A percentile compares a stretch with the other conserved stretches of the same genome.
phyloP scores from a whole-genome alignment of 64 coral and sea anemone genomes.

The Actinia tenebrosa region DNA sequence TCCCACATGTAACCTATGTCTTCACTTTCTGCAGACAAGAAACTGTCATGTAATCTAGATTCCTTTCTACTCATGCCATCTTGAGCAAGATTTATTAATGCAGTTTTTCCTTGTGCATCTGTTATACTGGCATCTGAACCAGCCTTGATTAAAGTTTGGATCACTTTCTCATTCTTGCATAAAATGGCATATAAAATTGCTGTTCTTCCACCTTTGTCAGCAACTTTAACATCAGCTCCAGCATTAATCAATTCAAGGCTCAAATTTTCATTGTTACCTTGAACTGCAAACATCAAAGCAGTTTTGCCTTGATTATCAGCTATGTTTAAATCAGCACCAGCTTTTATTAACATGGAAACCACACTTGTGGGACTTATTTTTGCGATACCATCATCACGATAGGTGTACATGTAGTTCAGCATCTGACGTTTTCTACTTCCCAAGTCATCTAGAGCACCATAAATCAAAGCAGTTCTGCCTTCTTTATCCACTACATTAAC shows the following conservation, averaged over 20 bases:
- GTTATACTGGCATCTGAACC: background rate
- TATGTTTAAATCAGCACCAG: slow-evolving; percentile 1
- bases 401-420: background rate
- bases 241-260: background rate
- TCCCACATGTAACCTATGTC: background rate
- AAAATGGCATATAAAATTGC: background rate
- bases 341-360: background rate
- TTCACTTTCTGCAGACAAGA: too few relatives aligned
- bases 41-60: background rate
- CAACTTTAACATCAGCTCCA: background rate
- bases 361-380: background rate
- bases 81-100: background rate
- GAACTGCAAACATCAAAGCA: background rate
- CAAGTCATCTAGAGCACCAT: background rate
- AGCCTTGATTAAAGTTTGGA: background rate
- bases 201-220: background rate
- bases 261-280: background rate
- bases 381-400: background rate
- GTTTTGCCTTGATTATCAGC: background rate
- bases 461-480: background rate
- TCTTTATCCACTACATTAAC: background rate
- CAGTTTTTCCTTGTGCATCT: background rate
- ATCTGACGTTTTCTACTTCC: background rate
- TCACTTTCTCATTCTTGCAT: background rate
- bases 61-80: background rate